Base-by-base conservation (phyloP, 2,113 vertebrate species). In the Megaceryle torquata region DNA sequence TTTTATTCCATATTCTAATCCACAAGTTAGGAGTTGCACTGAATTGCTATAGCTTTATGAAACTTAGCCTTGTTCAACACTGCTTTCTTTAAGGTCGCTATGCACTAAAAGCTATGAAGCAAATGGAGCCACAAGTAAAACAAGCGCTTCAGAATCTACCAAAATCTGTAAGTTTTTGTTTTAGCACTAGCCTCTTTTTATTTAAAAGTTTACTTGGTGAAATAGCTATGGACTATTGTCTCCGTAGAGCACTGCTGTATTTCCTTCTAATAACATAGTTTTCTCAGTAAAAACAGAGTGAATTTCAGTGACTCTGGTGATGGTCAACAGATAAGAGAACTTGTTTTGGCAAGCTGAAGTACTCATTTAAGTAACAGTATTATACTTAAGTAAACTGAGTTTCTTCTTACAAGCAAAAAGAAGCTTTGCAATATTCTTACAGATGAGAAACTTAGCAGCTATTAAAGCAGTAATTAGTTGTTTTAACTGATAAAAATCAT, bases 111-210 rank as follows among this genome's bases (percentile, higher is more conserved):
- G 98, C 98, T 72, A 95, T 99, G 97, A 99, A 98, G 96, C 98
- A 99, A 53, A 97, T 99, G 98, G 99, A 99, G 82, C 99, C 99
- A 46, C 99, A 99, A 95, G 96, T 99, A 83, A 99, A 99, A 94
- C 98, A 99, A 89, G 99, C 98, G 33, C 96, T 99, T 59, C 98
- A 99, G 91, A 98, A 97, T 63, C 98, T 99, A 63, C 99, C 99
- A 17, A 99, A 98, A 96, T 93, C 98, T 84, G 99, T 99, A 98
- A 98, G 98, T 91, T 44, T 33, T 50, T 33, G 15, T 31, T 79
- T 65, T 25, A 44, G 48, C 31, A n/a, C 6, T 39, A 50, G 8
- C 5, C 35, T 79, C 39, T 20, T 35, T 46, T 72, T 37, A 39
- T 26, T 51, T 63, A 10, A 24, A 67, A 60, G 22, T 33, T 61